Base-by-base conservation (phyloP, 2,888 invertebrate species). In the Abscondita cerata region DNA sequence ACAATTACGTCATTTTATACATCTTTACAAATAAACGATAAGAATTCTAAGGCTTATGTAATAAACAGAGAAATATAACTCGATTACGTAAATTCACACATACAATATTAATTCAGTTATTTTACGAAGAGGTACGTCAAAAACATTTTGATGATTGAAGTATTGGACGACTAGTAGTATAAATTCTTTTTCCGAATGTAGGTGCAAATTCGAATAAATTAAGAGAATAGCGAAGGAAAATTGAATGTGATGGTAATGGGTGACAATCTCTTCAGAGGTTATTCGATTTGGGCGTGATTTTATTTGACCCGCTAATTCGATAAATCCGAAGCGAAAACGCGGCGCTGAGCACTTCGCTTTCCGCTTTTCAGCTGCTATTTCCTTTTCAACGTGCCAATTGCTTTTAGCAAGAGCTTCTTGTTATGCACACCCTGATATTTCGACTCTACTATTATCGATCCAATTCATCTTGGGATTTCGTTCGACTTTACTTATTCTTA, bases 301-400 rank as follows among this genome's bases (percentile, higher is more conserved):
- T 78, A 77, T 79, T 79, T 77, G 78, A 78, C 77, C 76, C 76
- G 73, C 75, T 78, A 79, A 79, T 78, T 78, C 74, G 77, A 78
- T 79, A 76, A 76, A 69, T 53, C 61, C 56, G 62, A 64, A 59
- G 53, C 62, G 62, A 55, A 54, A 62, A 62, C 53, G 62, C 54
- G 59, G 41, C 52, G 62, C 62, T 61, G 58, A 62, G 62, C 62
- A 59, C 62, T 62, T 62, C 62, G 58, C 65, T 58, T 61, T 58
- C 61, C 58, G 55, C 58, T 62, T 36, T 58, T 60, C 64, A 48
- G 59, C 59, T 54, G 62, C 63, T 66, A 63, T 61, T 62, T 63
- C 62, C 63, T 63, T 62, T 57, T 62, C 65, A 60, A 54, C 61
- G 57, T 59, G 62, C 56, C 62, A 57, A 56, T 65, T 60, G 53